phyloP scores from a whole-genome alignment of 1,140 invertebrate species.

The Drosophila tropicalis region DNA sequence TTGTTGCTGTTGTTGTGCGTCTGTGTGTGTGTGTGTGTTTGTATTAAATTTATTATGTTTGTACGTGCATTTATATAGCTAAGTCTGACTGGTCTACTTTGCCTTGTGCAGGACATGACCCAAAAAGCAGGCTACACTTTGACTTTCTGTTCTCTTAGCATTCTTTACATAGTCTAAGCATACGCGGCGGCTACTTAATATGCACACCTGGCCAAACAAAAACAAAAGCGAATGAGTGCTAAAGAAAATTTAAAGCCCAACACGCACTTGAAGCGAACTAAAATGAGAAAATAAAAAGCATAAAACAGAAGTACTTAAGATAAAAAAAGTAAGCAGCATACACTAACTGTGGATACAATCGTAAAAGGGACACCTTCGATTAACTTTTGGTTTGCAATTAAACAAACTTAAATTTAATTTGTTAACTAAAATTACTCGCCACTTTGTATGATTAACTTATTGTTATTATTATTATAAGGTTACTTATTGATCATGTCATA shows the following conservation, averaged over 20 bases:
- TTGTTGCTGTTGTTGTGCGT: constrained; percentile 14
- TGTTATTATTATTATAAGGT: no score
- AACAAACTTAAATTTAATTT: no score
- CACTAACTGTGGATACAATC: no score
- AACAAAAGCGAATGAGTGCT: constrained; percentile 23
- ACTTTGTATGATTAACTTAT: no score
- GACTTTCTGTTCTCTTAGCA: constrained; percentile 5
- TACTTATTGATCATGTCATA: neutral
- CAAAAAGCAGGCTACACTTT: constrained; percentile 51
- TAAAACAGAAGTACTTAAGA: neutral
- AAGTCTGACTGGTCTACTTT: constrained; percentile 25
- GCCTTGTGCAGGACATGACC: constrained; percentile 60
- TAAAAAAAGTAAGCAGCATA: neutral
- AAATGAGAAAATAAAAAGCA: constrained; percentile 32
- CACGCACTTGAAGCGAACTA: constrained; percentile 45
- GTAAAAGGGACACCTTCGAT: no score
- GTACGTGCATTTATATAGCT: constrained; percentile 43
- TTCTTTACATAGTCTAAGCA: constrained; percentile 9
- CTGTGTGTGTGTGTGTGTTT: constrained; percentile 20
- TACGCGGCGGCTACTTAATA: constrained; percentile 72
- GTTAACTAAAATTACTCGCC: no score
- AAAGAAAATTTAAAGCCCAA: constrained; percentile 54
- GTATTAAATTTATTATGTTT: constrained; percentile 70
- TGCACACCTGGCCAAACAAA: constrained; percentile 70
- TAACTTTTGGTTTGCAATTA: no score